phyloP scores from a whole-genome alignment of 1,140 invertebrate species.

The Trichonephila clavipes region DNA sequence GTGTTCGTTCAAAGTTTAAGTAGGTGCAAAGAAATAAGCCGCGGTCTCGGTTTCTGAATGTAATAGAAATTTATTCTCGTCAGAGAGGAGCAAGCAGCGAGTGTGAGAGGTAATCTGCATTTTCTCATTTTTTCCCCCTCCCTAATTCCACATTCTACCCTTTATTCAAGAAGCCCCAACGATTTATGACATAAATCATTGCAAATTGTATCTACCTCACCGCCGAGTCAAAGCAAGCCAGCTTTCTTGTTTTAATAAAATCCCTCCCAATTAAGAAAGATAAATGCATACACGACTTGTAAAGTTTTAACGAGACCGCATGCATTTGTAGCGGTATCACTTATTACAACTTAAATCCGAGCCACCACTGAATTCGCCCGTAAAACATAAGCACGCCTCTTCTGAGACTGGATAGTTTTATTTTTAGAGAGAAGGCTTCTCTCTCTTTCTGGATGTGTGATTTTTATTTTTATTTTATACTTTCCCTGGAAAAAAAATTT shows the following conservation, averaged over 20 bases:
- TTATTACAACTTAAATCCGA: conserved; percentile 63
- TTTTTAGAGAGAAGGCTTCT: conserved; percentile 39
- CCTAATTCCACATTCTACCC: conserved; percentile 28
- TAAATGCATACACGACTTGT: conserved; percentile 65
- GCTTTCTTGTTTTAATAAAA: conserved; percentile 71
- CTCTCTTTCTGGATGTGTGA: background rate
- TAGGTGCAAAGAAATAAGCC: conserved; percentile 48
- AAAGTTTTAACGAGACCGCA: conserved; percentile 69
- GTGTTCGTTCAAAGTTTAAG: conserved; percentile 38
- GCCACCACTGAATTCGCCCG: conserved; percentile 44
- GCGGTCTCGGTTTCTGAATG: background rate
- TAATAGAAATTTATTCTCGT: conserved; percentile 52
- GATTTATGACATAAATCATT: conserved; percentile 63
- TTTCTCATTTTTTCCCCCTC: conserved; percentile 43
- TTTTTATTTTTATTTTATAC: conserved; percentile 46
- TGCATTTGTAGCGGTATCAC: conserved; percentile 19
- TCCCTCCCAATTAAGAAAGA: conserved; percentile 71
- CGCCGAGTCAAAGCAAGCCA: conserved; percentile 7
- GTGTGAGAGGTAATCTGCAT: conserved; percentile 40
- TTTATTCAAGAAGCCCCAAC: conserved; percentile 14
- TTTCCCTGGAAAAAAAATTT: background rate
- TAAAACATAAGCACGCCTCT: conserved; percentile 66
- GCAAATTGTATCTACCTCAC: conserved; percentile 58
- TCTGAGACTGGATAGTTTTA: conserved; percentile 19
- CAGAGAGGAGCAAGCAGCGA: background rate